Base-by-base conservation (phyloP, 2,113 vertebrate genomes). In the Dicerorhinus sumatrensis region DNA sequence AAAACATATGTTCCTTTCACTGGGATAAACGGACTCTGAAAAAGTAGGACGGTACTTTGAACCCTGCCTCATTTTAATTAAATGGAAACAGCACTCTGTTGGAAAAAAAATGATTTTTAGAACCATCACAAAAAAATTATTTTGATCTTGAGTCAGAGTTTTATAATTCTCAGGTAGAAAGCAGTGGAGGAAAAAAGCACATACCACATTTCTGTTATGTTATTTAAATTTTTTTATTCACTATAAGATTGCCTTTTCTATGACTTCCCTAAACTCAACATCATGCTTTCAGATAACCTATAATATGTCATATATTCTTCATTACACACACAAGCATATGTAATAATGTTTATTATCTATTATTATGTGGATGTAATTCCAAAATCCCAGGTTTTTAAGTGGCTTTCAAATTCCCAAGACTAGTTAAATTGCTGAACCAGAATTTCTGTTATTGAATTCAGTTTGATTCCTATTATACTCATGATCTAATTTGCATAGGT, bases 91-190 rank as follows among this genome's bases (percentile, higher is more conserved):
- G 36, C 13, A 70, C 21, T 29, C 6, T 36, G 16, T 63, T 31
- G 25, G 33, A 48, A 54, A 82, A 65, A 73, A 67, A 89, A 58
- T 63, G 0, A 83, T 23, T 69, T 29, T 65, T 54, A 77, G 36
- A 83, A 82, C n/a, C 46, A 25, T 73, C n/a, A 65, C 56, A 63
- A 56, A 21, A 75, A 89, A 89, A 89, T 89, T 94, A 65, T 46
- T 58, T n/a, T 75, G 11, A 80, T 73, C 46, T 31, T 54, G 46
- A 75, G n/a, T 62, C 33, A 89, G 56, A 51, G 25, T 82, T 65
- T 83, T 65, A 46, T 81, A 65, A 31, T 56, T 56, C 12, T 21
- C 36, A 42, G 36, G 23, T 12, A 56, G 36, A 76, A 69, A 48
- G 8, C 36, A 58, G 25, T 73, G 31, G 27, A 31, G 14, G 23